These are phyloP conservation scores for Lysandra coridon DNA, from an alignment of 2,888 invertebrate genomes.

Conservation along the genomic window DNA sequence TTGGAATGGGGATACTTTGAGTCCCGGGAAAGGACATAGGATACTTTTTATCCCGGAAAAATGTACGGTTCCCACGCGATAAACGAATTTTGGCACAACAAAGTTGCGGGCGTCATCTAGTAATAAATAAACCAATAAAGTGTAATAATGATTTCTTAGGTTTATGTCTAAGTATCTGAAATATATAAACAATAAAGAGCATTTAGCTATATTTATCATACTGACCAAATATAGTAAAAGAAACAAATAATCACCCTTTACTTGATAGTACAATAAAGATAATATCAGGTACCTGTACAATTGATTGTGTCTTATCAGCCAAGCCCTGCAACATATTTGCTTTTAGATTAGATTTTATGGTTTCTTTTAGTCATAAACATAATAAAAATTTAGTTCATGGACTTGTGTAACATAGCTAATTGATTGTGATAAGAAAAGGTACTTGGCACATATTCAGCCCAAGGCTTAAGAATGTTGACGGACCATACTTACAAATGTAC, in stretches of 20 bases:
- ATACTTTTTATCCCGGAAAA: too few relatives aligned
- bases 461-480: background rate
- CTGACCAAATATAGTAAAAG: background rate
- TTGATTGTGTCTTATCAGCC: constrained; percentile 56
- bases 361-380: constrained; percentile 55
- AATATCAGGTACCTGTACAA: background rate
- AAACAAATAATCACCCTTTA: background rate
- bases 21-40: too few relatives aligned
- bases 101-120: too few relatives aligned
- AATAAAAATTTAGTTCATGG: constrained; percentile 61
- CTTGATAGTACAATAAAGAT: background rate
- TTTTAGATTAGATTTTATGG: constrained; percentile 58
- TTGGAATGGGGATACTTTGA: too few relatives aligned
- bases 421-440: constrained; percentile 23
- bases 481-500: background rate
- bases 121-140: background rate
- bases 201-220: background rate
- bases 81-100: too few relatives aligned
- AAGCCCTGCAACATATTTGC: constrained; percentile 64
- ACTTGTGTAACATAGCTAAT: constrained; percentile 45
- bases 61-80: too few relatives aligned
- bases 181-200: background rate
- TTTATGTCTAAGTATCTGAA: background rate
- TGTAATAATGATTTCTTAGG: too few relatives aligned
- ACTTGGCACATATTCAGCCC: background rate